Evolutionary conservation across 1,140 invertebrate species (phyloP), one percentile per base, ranked within the genome.

Genomic region (Panagrolaimus sp.): DNA sequence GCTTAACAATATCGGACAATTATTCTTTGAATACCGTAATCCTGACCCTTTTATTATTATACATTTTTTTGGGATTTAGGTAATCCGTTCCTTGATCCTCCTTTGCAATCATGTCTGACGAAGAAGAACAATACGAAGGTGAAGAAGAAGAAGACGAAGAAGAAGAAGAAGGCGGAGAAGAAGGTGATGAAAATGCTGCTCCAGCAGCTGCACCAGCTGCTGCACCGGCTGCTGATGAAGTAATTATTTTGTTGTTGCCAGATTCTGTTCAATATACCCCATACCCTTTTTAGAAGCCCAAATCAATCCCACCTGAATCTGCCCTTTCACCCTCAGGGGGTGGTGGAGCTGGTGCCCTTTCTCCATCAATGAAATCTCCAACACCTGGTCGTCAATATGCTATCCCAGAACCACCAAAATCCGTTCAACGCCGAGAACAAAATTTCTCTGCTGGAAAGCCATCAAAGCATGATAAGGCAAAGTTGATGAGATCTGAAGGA

Each of bases 401-500:
- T 21, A 10, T 38, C 14, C 43, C 69, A 14, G 75, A 47, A 1
- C 66, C 65, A 17, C 71, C 71, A 26, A 71, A 71, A 45, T 48
- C 44, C 4, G 68, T 75, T 7, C 74, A 63, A 17, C 67, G 68
- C 12, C 78, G 76, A 21, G 73, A 76, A 63, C 68, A 77, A 46
- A 45, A 72, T 24, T 81, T 74, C 77, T 78, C 80, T 10, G 70
- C 71, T 69, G 79, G 79, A 43, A 81, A 83, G 66, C 79, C 79
- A 52, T 78, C 77, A 15, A 76, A 62, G 24, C 70, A 72, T 24
- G 73, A 80, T 70, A 81, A 83, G 69, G 74, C 78, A 24, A 82
- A 83, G 78, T 70, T 82, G 48, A 82, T 82, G 80, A 64, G 55
- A 10, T 78, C 78, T 21, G 71, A 62, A 46, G 72, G 72, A 28